Conservation (phyloP, 2,797 vertebrate genomes). For the Gadopsis marmoratus region DNA sequence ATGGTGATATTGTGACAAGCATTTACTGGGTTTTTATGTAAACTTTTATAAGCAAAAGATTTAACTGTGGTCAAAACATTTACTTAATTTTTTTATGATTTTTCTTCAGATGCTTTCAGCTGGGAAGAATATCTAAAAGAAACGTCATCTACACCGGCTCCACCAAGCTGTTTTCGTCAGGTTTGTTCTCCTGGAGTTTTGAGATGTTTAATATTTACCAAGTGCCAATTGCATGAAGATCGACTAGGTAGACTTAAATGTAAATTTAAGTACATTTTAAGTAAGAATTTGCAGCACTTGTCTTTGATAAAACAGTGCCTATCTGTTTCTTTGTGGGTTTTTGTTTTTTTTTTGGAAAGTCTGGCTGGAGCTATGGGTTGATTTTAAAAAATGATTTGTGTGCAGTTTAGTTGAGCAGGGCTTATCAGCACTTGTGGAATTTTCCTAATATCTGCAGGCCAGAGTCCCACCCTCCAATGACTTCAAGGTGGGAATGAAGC, state of each 20-base stretch:
- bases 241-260: not conserved
- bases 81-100: not conserved
- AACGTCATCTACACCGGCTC: conserved; percentile 90
- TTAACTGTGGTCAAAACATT: not conserved
- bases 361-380: not conserved
- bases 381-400: not conserved
- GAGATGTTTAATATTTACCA: not conserved
- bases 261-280: not conserved
- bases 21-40: not conserved
- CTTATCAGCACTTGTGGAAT: not conserved
- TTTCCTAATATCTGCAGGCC: conserved; percentile 82
- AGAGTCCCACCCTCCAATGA: conserved; percentile 92
- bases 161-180: conserved; percentile 93
- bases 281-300: too few species aligned
- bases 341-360: too few species aligned
- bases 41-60: not conserved
- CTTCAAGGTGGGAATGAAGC: conserved; percentile 97
- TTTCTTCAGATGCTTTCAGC: conserved; percentile 88
- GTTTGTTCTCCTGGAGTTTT: conserved; percentile 75
- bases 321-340: too few species aligned
- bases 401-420: not conserved
- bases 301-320: too few species aligned
- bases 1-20: not conserved
- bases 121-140: conserved; percentile 97
- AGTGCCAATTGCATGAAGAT: not conserved